phyloP scores from a whole-genome alignment of 2,888 invertebrate species.

The Diplazon laetatorius region DNA sequence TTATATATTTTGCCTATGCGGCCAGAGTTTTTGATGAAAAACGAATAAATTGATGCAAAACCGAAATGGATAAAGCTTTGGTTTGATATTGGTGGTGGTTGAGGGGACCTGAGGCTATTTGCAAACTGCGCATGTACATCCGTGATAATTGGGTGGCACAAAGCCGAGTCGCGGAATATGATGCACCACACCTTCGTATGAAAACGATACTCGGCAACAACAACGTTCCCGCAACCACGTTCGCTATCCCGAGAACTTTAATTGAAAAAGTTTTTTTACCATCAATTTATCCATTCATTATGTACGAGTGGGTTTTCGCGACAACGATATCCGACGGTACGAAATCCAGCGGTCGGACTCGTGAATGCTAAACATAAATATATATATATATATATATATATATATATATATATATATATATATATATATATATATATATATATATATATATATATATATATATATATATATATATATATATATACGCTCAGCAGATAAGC shows the following conservation, averaged over 20 bases:
- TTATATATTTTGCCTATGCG: too few relatives aligned
- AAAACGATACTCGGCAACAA: conserved; percentile 23
- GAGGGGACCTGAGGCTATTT: conserved; percentile 8
- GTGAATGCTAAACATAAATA: conserved; percentile 37
- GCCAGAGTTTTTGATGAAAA: neutral
- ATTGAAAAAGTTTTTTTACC: conserved; percentile 79
- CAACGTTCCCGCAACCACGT: conserved; percentile 25
- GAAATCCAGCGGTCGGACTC: conserved; percentile 68
- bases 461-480: too few relatives aligned
- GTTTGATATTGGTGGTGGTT: neutral
- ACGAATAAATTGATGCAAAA: neutral
- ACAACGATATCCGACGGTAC: conserved; percentile 33
- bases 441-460: too few relatives aligned
- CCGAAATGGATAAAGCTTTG: neutral
- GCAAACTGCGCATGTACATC: conserved; percentile 2
- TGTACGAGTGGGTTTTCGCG: conserved; percentile 63
- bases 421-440: too few relatives aligned
- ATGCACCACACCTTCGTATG: conserved; percentile 7
- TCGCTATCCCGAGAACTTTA: conserved; percentile 70
- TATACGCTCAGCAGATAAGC: neutral
- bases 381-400: too few relatives aligned
- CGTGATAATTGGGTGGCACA: neutral
- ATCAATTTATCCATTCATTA: conserved; percentile 77
- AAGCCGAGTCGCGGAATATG: conserved; percentile 14
- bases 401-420: too few relatives aligned